Percentiles rank a stretch among this genome's conserved stretches.
phyloP scores from a whole-genome alignment of 2,888 invertebrate species.

The Elegia similella region DNA sequence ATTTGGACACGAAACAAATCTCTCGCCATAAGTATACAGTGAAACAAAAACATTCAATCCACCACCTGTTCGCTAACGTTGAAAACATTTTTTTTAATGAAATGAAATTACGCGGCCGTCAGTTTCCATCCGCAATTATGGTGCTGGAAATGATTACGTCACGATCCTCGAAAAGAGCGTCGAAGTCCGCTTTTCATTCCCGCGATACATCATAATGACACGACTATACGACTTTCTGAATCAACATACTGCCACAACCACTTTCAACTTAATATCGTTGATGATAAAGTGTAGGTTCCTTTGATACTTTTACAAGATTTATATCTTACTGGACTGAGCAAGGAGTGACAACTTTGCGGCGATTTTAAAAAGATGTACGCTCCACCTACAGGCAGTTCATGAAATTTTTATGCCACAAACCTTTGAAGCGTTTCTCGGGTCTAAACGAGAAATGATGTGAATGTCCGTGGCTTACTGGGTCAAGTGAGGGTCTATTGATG shows the following conservation, averaged over 20 bases:
- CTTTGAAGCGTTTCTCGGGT: slow-evolving; percentile 54
- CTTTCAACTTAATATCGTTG: slow-evolving; percentile 30
- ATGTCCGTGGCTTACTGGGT: slow-evolving; percentile 62
- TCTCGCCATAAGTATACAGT: not conserved
- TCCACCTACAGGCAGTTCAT: slow-evolving; percentile 50
- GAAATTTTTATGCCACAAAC: slow-evolving; percentile 57
- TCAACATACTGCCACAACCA: slow-evolving; percentile 24
- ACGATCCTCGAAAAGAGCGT: slow-evolving; percentile 45
- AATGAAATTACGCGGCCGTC: slow-evolving; percentile 39
- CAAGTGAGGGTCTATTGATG: slow-evolving; percentile 62
- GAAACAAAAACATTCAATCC: slow-evolving; percentile 9
- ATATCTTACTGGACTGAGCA: slow-evolving; percentile 33
- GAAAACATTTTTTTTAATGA: slow-evolving; percentile 17
- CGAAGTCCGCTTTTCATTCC: slow-evolving; percentile 38
- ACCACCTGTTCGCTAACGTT: slow-evolving; percentile 6
- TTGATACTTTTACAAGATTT: slow-evolving; percentile 28
- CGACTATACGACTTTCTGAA: slow-evolving; percentile 26
- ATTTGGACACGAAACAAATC: not conserved
- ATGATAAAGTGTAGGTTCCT: slow-evolving; percentile 37
- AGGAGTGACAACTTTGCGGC: slow-evolving; percentile 44
- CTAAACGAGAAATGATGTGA: slow-evolving; percentile 61
- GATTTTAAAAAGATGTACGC: slow-evolving; percentile 50
- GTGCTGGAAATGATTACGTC: slow-evolving; percentile 48
- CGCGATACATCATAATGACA: slow-evolving; percentile 33
- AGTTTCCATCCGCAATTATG: slow-evolving; percentile 50